phyloP scores from a whole-genome alignment of 2,113 vertebrate genomes.

The Daboia siamensis region DNA sequence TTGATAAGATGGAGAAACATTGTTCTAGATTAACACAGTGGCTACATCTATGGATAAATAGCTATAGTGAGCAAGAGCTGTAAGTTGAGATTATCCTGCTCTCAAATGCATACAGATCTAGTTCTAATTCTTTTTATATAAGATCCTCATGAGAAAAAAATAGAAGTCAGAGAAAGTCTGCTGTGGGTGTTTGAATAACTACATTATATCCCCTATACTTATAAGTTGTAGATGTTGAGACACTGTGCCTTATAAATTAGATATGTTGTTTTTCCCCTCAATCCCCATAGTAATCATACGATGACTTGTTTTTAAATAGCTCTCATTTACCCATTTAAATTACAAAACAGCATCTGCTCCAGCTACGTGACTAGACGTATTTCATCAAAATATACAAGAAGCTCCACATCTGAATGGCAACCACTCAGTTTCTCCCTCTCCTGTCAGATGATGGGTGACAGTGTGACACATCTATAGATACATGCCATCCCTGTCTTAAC shows the following conservation, averaged over 20 bases:
- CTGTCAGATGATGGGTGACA: neutral
- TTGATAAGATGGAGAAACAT: neutral
- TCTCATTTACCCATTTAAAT: slow-evolving; percentile 51
- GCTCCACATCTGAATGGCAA: slow-evolving; percentile 50
- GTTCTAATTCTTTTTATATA: neutral
- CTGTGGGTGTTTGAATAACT: neutral
- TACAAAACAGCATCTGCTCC: slow-evolving; percentile 51
- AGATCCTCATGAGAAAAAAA: neutral
- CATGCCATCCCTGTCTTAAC: neutral
- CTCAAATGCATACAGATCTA: neutral
- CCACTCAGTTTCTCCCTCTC: slow-evolving; percentile 49
- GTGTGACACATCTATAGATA: neutral
- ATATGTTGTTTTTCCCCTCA: slow-evolving; percentile 33
- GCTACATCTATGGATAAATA: neutral
- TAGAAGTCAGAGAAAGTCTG: neutral
- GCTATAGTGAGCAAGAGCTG: neutral
- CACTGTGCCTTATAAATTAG: slow-evolving; percentile 25
- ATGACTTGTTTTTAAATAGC: slow-evolving; percentile 46
- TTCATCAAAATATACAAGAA: slow-evolving; percentile 40
- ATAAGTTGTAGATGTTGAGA: slow-evolving; percentile 8
- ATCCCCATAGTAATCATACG: slow-evolving; percentile 10
- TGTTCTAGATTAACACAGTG: neutral
- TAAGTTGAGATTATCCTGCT: neutral
- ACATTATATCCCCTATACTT: neutral
- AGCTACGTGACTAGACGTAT: slow-evolving; percentile 36